Percentiles rank a stretch among this genome's conserved stretches.
phyloP scores from a whole-genome alignment of 2,113 vertebrate species.

The Solea senegalensis region DNA sequence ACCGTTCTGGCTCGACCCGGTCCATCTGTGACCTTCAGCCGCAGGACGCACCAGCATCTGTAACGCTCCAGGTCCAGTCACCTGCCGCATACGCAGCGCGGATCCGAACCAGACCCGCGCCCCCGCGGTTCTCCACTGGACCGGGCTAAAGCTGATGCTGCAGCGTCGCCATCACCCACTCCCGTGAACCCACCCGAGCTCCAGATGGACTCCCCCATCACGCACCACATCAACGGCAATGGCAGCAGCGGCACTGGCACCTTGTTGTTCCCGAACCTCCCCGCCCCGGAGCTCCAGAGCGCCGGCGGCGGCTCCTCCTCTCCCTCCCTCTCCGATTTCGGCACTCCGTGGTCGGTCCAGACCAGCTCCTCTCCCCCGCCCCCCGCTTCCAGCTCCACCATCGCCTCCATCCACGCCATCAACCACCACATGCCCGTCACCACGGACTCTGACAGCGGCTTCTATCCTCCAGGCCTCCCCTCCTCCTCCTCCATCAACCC shows the following conservation, averaged over 20 bases:
- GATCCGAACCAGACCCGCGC: conserved; percentile 64
- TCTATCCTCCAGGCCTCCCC: conserved; percentile 87
- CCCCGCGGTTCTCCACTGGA: conserved; percentile 63
- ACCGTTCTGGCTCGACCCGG: conserved; percentile 76
- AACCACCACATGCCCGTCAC: conserved; percentile 82
- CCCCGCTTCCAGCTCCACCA: conserved; percentile 66
- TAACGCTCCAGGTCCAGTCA: conserved; percentile 66
- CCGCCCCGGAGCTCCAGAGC: conserved; percentile 86
- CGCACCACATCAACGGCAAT: conserved; percentile 85
- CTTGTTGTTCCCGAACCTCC: conserved; percentile 88
- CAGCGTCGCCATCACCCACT: conserved; percentile 77
- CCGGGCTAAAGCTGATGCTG: conserved; percentile 77
- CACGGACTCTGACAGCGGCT: conserved; percentile 88
- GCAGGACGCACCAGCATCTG: conserved; percentile 78
- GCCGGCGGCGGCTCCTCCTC: conserved; percentile 84
- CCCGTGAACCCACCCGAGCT: conserved; percentile 76
- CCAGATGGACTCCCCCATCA: conserved; percentile 86
- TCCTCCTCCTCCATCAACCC: conserved; percentile 89
- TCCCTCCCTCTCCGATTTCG: conserved; percentile 90
- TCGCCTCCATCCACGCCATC: conserved; percentile 76
- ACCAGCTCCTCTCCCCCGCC: conserved; percentile 88
- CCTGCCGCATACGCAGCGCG: conserved; percentile 73
- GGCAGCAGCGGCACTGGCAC: conserved; percentile 70
- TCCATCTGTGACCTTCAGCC: conserved; percentile 84
- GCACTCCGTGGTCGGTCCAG: conserved; percentile 94